Evolutionary conservation across 2,797 vertebrate species (phyloP).

Genomic region (Sarcophilus harrisii): DNA sequence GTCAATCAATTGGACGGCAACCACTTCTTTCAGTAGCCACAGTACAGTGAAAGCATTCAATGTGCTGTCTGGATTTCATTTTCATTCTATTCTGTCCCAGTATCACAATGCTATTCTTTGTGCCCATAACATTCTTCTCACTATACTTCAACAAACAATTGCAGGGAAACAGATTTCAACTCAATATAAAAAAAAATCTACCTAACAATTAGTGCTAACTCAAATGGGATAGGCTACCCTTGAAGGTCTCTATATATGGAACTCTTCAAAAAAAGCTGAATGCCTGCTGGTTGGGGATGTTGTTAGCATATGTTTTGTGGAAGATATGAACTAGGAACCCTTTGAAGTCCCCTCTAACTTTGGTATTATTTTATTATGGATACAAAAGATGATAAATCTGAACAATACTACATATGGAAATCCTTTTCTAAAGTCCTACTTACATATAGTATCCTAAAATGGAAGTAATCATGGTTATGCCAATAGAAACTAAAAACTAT

Average conservation of each 20-base stretch:
- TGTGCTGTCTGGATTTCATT: background rate
- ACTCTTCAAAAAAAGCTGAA: background rate
- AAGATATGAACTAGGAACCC: background rate
- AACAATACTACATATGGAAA: background rate
- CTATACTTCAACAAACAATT: background rate
- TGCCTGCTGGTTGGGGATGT: background rate
- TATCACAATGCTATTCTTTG: background rate
- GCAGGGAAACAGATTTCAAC: background rate
- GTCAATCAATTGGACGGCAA: background rate
- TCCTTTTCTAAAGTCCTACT: background rate
- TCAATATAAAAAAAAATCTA: background rate
- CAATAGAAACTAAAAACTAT: background rate
- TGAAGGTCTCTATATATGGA: background rate
- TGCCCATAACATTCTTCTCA: background rate
- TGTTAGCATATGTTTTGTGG: background rate
- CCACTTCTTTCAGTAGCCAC: background rate
- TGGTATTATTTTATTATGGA: background rate
- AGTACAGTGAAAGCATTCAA: background rate
- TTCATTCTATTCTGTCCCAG: background rate
- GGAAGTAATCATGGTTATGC: background rate
- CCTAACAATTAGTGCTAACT: background rate
- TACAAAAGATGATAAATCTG: background rate
- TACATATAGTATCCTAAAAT: background rate
- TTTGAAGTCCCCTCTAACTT: background rate
- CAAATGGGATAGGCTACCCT: background rate